phyloP scores from a whole-genome alignment of 2,797 vertebrate genomes.

The Pseudopleuronectes americanus region DNA sequence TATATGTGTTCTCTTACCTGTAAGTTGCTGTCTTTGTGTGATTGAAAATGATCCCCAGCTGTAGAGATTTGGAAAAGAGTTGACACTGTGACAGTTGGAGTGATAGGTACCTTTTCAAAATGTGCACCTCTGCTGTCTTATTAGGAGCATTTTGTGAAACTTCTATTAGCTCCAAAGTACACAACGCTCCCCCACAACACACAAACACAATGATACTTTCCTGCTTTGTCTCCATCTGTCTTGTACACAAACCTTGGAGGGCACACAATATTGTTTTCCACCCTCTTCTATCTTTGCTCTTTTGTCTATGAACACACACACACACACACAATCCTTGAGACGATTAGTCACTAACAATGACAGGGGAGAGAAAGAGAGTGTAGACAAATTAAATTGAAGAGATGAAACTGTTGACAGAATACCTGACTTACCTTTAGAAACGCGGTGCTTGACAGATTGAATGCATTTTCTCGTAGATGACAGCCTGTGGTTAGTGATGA shows the following conservation, averaged over 20 bases:
- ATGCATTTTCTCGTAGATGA: neutral
- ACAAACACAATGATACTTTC: neutral
- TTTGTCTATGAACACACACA: neutral
- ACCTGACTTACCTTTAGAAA: neutral
- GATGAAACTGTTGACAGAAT: neutral
- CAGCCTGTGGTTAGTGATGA: neutral
- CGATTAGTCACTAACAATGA: conserved; percentile 6
- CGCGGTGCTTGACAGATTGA: neutral
- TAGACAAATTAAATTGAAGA: neutral
- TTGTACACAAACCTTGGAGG: neutral
- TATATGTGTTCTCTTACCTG: neutral
- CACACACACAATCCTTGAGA: neutral
- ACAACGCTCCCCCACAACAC: neutral
- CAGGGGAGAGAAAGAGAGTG: neutral
- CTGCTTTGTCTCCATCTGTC: neutral
- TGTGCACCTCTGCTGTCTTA: conserved; percentile 24
- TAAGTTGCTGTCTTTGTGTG: too few species aligned
- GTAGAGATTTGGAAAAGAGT: conserved; percentile 12
- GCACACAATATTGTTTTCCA: neutral
- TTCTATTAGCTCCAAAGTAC: conserved; percentile 5
- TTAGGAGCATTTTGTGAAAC: conserved; percentile 18
- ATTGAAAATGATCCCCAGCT: conserved; percentile 11
- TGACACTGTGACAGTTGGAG: conserved; percentile 2
- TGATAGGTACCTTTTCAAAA: conserved; percentile 1
- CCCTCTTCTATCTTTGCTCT: too few species aligned